These are phyloP conservation scores for Listronotus oregonensis DNA, from an alignment of 1,140 invertebrate genomes.

Conservation along the genomic window DNA sequence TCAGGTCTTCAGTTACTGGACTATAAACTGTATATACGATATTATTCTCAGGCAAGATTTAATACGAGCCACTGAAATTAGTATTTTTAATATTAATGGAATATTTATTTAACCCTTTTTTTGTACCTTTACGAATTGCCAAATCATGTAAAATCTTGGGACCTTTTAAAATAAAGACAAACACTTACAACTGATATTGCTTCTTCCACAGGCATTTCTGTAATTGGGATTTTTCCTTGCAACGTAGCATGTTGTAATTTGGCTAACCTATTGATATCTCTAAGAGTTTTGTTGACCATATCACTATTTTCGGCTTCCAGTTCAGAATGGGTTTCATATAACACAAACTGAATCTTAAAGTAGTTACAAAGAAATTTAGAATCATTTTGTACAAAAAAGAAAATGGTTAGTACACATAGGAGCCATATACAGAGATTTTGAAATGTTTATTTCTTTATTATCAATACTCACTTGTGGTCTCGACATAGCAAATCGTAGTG, in stretches of 20 bases:
- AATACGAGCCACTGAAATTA: too few relatives aligned
- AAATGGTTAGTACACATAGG: too few relatives aligned
- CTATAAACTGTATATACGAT: too few relatives aligned
- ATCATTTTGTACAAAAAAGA: too few relatives aligned
- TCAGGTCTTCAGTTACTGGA: too few relatives aligned
- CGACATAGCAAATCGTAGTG: slow-evolving; percentile 67
- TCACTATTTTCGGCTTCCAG: slow-evolving; percentile 68
- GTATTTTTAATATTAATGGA: too few relatives aligned
- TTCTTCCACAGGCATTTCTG: slow-evolving; percentile 14
- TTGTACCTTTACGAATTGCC: too few relatives aligned
- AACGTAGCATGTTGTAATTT: slow-evolving; percentile 64
- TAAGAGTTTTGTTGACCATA: slow-evolving; percentile 65
- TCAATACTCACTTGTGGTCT: slow-evolving; percentile 63
- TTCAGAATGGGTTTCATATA: slow-evolving; percentile 74
- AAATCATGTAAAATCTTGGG: too few relatives aligned
- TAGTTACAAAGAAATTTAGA: neutral
- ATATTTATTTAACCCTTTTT: too few relatives aligned
- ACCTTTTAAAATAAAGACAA: too few relatives aligned
- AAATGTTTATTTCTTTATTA: neutral
- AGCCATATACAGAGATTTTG: too few relatives aligned
- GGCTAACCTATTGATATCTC: slow-evolving; percentile 66
- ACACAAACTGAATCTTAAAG: slow-evolving; percentile 67
- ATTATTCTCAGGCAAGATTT: too few relatives aligned
- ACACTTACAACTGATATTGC: neutral
- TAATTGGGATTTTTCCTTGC: slow-evolving; percentile 47